Evolutionary conservation across 2,888 invertebrate species (phyloP), one percentile per base, ranked within the genome.

Genomic region (Dynastes maya): DNA sequence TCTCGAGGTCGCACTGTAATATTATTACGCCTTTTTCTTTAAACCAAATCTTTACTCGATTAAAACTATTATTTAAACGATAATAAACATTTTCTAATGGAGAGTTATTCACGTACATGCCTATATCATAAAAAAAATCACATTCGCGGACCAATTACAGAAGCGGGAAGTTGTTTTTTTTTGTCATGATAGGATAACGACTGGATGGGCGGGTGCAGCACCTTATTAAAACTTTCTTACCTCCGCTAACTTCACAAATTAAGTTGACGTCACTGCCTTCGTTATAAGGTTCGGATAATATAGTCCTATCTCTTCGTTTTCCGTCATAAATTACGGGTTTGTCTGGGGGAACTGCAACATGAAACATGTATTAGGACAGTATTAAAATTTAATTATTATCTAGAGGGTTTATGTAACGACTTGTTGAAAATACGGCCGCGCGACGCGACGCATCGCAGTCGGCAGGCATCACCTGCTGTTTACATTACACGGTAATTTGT

Each of bases 241-340:
- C 96, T 89, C 95, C 96, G 83, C 92, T 92, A 11, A 95, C 95
- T 91, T 95, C 95, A 86, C 96, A 96, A 85, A 94, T 92, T 82
- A 97, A 92, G 85, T 93, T 91, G 72, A 97, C 94, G 86, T 95
- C 94, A 80, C 93, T 93, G 51, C 96, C 96, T 89, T 97, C 96
- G 87, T 96, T 96, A 89, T 96, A 96, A 32, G 95, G 94, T 87
- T 95, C 95, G 83, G 95, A 92, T 83, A 94, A 89, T 87, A 93
- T 93, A 82, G 94, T 92, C 85, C 93, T 91, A 86, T 96, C 95
- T 87, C 95, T 92, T 85, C 94, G 91, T 85, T 94, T 94, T 67
- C 93, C 94, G 86, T 96, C 96, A 88, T 93, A 95, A 89, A 96
- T 96, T 84, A 94, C 92, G 76, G 96, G 96, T 86, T 93, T 92